Conservation (phyloP, 2,888 invertebrate genomes). For the Dryococelus australis region DNA sequence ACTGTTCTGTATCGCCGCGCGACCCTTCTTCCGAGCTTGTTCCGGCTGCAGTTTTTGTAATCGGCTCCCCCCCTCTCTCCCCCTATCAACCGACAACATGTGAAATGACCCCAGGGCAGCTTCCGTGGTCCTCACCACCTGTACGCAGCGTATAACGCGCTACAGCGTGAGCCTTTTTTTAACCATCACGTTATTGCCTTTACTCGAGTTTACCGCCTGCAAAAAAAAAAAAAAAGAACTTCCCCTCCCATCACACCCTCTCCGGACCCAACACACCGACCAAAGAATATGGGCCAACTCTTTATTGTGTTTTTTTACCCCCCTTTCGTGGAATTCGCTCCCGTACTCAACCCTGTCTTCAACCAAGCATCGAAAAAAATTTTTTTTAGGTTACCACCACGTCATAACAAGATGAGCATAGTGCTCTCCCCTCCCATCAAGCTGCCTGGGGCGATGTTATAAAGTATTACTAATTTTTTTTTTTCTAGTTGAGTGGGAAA, state of each 20-base stretch:
- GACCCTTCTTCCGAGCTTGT: background rate
- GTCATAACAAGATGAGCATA: background rate
- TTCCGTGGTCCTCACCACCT: conserved; percentile 4
- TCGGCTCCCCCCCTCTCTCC: background rate
- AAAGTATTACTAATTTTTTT: background rate
- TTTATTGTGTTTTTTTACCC: background rate
- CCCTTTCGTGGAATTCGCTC: background rate
- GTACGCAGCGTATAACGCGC: conserved; percentile 24
- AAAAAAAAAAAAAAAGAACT: background rate
- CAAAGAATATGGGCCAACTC: conserved; percentile 8
- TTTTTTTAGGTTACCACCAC: background rate
- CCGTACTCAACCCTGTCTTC: background rate
- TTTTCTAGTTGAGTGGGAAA: background rate
- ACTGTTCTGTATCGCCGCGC: background rate
- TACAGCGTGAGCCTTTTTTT: background rate
- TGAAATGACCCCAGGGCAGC: background rate
- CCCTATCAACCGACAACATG: too few species aligned
- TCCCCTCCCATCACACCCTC: background rate
- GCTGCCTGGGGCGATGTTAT: background rate
- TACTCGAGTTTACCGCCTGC: background rate
- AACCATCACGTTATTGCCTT: background rate
- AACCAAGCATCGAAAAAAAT: background rate
- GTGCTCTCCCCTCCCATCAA: background rate
- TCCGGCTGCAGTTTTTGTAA: background rate
- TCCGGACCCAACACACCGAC: background rate